phyloP scores from a whole-genome alignment of 2,113 vertebrate genomes.

The Syngnathoides biaculeatus region DNA sequence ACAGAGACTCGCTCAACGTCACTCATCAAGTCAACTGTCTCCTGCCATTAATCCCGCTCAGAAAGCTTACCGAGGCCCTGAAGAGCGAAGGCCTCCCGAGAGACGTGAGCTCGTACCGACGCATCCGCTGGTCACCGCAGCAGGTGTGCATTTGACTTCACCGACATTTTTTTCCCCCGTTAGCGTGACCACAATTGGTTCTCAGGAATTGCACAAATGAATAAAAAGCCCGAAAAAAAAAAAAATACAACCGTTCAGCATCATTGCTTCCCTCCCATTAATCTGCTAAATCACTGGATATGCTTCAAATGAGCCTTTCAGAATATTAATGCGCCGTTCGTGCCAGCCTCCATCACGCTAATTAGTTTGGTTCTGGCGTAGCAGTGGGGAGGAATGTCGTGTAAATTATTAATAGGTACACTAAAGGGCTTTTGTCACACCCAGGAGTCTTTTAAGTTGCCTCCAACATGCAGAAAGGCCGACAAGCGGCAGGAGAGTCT shows the following conservation, averaged over 20 bases:
- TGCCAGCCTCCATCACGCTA: slow-evolving; percentile 71
- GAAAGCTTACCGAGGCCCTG: slow-evolving; percentile 64
- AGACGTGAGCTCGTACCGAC: slow-evolving; percentile 60
- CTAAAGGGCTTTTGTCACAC: slow-evolving; percentile 71
- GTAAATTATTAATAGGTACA: slow-evolving; percentile 72
- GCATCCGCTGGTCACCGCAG: slow-evolving; percentile 79
- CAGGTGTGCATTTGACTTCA: slow-evolving; percentile 71
- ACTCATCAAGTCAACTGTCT: slow-evolving; percentile 74
- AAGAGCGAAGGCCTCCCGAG: slow-evolving; percentile 60
- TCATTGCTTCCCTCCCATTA: slow-evolving; percentile 45
- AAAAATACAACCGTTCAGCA: slow-evolving; percentile 30
- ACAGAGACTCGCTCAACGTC: slow-evolving; percentile 31
- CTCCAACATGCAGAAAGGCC: slow-evolving; percentile 41
- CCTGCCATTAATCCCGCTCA: slow-evolving; percentile 79
- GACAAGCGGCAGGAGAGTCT: slow-evolving; percentile 24
- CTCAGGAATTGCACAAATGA: slow-evolving; percentile 14
- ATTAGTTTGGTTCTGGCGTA: slow-evolving; percentile 75
- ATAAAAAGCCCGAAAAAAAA: slow-evolving; percentile 41
- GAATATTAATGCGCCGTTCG: slow-evolving; percentile 67
- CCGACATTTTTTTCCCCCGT: slow-evolving; percentile 1
- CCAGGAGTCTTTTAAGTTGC: slow-evolving; percentile 52
- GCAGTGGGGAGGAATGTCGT: slow-evolving; percentile 59
- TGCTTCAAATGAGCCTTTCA: slow-evolving; percentile 67
- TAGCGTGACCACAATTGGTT: slow-evolving; percentile 19
- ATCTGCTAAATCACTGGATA: slow-evolving; percentile 58